Evolutionary conservation across 2,113 vertebrate genomes (phyloP).

Genomic region (Benitochromis conjunctus): DNA sequence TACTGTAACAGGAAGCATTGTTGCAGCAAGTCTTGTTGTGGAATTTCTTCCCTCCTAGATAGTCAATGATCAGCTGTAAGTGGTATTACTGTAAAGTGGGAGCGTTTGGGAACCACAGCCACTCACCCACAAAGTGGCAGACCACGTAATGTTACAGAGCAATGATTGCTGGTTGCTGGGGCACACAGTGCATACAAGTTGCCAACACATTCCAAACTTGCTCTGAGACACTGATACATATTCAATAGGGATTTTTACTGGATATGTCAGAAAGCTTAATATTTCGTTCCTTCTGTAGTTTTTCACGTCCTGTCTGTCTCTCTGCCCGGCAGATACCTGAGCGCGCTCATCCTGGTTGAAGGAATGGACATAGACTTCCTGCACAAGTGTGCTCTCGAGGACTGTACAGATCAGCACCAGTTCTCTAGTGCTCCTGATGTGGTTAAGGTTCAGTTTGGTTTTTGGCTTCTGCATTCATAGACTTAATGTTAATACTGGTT

Average conservation of each 20-base stretch:
- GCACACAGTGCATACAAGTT: no score
- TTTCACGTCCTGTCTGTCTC: not conserved
- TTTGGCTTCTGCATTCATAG: not conserved
- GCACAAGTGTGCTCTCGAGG: constrained; percentile 90
- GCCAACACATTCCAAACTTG: no score
- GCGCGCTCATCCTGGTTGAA: constrained; percentile 92
- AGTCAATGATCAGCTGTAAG: no score
- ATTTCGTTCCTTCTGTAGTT: not conserved
- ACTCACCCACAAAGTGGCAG: no score
- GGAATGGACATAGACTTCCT: constrained; percentile 97
- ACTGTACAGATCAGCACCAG: constrained; percentile 87
- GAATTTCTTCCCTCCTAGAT: no score
- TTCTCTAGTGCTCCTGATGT: constrained; percentile 76
- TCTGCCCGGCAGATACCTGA: constrained; percentile 82
- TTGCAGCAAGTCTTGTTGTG: no score
- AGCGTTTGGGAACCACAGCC: no score
- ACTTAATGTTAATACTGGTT: not conserved
- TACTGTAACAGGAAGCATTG: no score
- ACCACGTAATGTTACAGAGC: no score
- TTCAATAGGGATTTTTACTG: not conserved
- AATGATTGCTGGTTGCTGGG: no score
- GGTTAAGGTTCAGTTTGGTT: constrained; percentile 77
- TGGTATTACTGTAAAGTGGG: no score
- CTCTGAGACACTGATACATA: not conserved
- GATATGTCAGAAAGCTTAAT: not conserved